Base-by-base conservation (phyloP, 2,797 vertebrate genomes). In the Eospalax fontanierii region DNA sequence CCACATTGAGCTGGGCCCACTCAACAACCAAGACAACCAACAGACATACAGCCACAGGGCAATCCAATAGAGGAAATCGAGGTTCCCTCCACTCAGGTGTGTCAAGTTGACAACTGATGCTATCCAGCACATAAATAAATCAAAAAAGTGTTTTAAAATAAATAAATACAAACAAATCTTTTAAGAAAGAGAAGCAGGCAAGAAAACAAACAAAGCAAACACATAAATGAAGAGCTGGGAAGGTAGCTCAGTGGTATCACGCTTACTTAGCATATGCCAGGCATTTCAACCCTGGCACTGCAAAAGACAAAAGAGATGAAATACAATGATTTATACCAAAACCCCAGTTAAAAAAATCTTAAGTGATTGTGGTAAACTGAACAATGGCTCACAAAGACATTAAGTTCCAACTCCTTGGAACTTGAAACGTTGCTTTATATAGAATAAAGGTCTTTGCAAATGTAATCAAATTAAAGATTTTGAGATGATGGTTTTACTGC, bases 391-490 rank as follows among this genome's bases (percentile, higher is more conserved):
- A 38, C 57, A 35, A 81, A 90, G 38, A 43, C 43, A 76, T 14
- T 19, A 88, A n/a, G 26, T 68, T 40, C 68, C 73, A 15, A 80
- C 14, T 28, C 46, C 54, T 79, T 12, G 22, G 66, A 87, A 18
- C 26, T 91, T 83, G 63, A 88, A 82, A 85, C 73, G n/a, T 50
- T 63, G 66, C 66, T 35, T 50, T 75, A 80, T 71, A n/a, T 46
- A 21, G 83, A 38, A 68, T 75, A 82, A 79, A 50, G n/a, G 12
- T 70, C 59, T 93, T 66, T 40, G 80, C 54, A 94, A 83, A 50
- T 68, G 10, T 73, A 57, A 79, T 79, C 46, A 73, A 80, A 15
- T 87, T 79, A 78, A 91, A 30, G 16, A 40, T 71, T 81, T 50
- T 92, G 40, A 63, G n/a, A 66, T 40, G 40, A 95, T 43, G 71